A percentile compares a stretch with the other conserved stretches of the same genome.
Evolutionary conservation across 2,888 invertebrate genomes (phyloP).

Genomic region (Diaperis boleti): DNA sequence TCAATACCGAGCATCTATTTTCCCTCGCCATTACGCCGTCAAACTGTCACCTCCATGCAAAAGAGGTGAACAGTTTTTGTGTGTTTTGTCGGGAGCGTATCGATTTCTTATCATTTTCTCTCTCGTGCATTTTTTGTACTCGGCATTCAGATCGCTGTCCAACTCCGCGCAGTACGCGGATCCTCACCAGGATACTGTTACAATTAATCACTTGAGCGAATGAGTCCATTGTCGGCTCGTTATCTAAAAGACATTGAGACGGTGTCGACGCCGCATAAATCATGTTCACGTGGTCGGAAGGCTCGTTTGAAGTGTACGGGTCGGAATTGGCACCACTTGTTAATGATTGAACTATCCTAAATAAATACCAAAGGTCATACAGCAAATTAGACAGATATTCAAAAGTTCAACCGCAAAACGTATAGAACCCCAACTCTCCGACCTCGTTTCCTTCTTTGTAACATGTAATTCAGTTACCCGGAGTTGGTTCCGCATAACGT

Average conservation of each 20-base stretch:
- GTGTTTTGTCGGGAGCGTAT: not conserved
- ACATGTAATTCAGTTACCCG: slow-evolving; percentile 21
- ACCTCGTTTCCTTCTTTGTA: too few species aligned
- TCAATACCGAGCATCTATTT: too few species aligned
- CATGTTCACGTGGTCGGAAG: too few species aligned
- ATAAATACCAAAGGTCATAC: too few species aligned
- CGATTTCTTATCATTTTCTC: not conserved
- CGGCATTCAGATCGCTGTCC: not conserved
- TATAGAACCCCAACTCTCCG: slow-evolving; percentile 10
- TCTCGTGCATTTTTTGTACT: not conserved
- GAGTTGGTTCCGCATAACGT: slow-evolving; percentile 19
- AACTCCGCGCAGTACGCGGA: not conserved
- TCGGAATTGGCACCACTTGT: too few species aligned
- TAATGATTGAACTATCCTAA: too few species aligned
- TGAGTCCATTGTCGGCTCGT: slow-evolving; percentile 10
- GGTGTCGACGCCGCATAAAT: slow-evolving; percentile 13
- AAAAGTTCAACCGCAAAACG: too few species aligned
- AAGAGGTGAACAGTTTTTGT: slow-evolving; percentile 1
- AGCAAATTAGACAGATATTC: too few species aligned
- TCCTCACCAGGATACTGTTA: slow-evolving; percentile 1
- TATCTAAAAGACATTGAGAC: slow-evolving; percentile 17
- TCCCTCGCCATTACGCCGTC: too few species aligned
- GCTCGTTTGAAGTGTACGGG: too few species aligned
- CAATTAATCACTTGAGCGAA: slow-evolving; percentile 17
- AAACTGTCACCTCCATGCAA: too few species aligned